These are phyloP conservation scores for Herpetotheres cachinnans DNA, from an alignment of 2,113 vertebrate genomes.

Conservation along the genomic window DNA sequence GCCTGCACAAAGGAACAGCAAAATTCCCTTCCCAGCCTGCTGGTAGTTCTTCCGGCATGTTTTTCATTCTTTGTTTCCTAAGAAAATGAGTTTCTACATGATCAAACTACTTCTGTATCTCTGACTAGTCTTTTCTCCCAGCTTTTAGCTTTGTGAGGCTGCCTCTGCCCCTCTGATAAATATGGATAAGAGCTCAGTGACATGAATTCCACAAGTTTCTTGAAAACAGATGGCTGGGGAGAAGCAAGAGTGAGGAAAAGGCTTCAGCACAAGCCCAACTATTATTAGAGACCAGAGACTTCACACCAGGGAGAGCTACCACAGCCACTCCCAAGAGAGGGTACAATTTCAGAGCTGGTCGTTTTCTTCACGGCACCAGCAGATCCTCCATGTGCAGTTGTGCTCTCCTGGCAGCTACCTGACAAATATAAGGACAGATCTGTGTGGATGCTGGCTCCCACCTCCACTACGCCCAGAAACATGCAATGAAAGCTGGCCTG, in stretches of 20 bases:
- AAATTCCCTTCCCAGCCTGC: background rate
- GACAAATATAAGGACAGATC: accelerated
- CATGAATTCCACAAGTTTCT: slow-evolving; percentile 23
- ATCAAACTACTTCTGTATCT: background rate
- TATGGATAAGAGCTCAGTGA: background rate
- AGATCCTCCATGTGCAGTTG: background rate
- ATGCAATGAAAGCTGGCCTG: accelerated
- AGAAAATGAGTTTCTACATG: background rate
- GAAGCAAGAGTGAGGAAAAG: background rate
- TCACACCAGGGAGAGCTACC: background rate
- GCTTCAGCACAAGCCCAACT: background rate
- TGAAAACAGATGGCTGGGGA: slow-evolving; percentile 35
- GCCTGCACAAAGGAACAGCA: background rate
- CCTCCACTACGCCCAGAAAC: accelerated
- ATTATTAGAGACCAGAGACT: background rate
- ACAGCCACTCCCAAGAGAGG: background rate
- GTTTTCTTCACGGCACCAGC: background rate
- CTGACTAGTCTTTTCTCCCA: background rate
- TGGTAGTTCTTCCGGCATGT: background rate
- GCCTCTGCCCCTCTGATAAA: background rate
- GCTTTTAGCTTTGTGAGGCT: background rate
- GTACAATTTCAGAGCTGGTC: background rate
- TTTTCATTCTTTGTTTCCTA: background rate
- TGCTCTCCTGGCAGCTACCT: background rate
- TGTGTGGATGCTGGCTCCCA: accelerated